phyloP scores from a whole-genome alignment of 2,888 invertebrate species.

The Icerya purchasi region DNA sequence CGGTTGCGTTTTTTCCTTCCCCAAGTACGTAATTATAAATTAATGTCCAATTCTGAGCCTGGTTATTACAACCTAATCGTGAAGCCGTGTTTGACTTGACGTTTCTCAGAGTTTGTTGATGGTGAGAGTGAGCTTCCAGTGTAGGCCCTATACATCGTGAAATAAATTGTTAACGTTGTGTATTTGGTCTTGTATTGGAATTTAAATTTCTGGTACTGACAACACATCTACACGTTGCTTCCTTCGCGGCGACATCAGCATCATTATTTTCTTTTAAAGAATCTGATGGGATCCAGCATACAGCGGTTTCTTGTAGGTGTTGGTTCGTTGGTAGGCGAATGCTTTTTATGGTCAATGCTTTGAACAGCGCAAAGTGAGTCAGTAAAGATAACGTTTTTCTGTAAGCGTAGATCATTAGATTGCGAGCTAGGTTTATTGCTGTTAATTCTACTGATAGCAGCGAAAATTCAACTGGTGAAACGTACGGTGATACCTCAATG shows the following conservation, averaged over 20 bases:
- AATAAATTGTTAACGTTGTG: neutral
- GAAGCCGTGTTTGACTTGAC: neutral
- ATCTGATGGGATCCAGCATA: neutral
- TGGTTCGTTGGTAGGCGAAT: neutral
- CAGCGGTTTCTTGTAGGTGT: neutral
- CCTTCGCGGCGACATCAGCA: neutral
- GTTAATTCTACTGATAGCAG: neutral
- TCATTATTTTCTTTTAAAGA: neutral
- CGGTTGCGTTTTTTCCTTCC: neutral
- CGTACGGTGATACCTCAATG: neutral
- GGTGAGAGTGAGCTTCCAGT: neutral
- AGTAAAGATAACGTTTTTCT: neutral
- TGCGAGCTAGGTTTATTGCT: neutral
- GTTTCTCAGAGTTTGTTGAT: neutral
- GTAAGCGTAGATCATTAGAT: neutral
- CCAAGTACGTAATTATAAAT: neutral
- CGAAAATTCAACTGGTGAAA: neutral
- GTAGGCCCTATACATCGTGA: neutral
- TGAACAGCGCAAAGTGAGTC: neutral
- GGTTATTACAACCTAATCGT: neutral
- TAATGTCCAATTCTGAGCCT: neutral
- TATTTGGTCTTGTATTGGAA: neutral
- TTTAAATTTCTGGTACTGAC: neutral
- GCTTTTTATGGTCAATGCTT: neutral
- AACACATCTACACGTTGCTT: neutral